Conservation (phyloP, 2,797 vertebrate species). For the Petrocephalus schoutedeni region DNA sequence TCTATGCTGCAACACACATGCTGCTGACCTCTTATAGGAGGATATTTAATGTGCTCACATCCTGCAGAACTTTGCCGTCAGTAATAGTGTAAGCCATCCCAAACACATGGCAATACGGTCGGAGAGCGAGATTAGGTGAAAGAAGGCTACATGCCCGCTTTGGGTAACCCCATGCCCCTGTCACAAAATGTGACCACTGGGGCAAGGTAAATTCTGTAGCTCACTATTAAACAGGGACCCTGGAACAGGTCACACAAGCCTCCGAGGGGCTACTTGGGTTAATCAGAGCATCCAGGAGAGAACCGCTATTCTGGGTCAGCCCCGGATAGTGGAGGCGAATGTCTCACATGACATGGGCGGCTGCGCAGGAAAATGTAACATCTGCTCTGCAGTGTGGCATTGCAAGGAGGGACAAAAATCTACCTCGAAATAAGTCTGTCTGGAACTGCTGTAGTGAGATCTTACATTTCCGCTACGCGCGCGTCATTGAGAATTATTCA, state of each 20-base stretch:
- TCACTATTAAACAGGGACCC: constrained; percentile 1
- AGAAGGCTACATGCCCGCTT: background rate
- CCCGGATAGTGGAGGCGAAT: background rate
- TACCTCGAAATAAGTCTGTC: background rate
- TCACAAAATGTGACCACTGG: background rate
- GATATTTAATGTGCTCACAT: background rate
- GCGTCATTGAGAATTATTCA: background rate
- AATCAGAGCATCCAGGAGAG: constrained; percentile 3
- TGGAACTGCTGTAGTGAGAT: background rate
- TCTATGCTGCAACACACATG: background rate
- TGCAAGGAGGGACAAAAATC: background rate
- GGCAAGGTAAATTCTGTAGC: background rate
- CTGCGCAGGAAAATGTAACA: background rate
- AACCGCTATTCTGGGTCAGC: background rate
- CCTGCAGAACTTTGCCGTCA: background rate
- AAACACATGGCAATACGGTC: background rate
- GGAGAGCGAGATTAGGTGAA: background rate
- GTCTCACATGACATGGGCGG: background rate
- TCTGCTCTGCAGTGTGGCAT: background rate
- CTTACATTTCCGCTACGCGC: background rate
- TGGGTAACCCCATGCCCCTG: background rate
- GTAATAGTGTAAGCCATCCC: background rate
- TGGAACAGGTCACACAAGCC: background rate
- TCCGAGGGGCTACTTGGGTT: background rate
- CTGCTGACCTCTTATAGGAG: background rate